Evolutionary conservation across 2,888 invertebrate genomes (phyloP), one percentile per base, ranked within the genome.

Genomic region (Margaritifera margaritifera): DNA sequence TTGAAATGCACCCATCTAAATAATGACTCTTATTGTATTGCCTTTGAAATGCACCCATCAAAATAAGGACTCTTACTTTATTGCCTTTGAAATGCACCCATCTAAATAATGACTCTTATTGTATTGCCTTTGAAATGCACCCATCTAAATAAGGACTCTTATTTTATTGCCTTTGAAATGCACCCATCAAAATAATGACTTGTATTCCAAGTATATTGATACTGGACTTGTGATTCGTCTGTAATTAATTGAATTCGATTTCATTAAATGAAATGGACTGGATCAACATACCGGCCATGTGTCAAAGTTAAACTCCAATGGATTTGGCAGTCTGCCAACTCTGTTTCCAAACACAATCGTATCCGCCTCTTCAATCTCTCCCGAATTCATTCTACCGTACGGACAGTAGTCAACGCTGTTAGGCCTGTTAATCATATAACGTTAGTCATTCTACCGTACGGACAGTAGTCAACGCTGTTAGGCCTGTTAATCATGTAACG

Each of bases 281-380:
- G 22, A 18, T 57, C 51, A 59, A 72, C 81, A 76, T 74, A 86
- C 86, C 60, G 82, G 83, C 81, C 81, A 82, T 6, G 59, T 69
- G 19, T 69, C 62, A 54, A 85, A 74, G 18, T 65, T 42, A 60
- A 84, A 81, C 6, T 71, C 57, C 61, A 84, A 69, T 0, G 84
- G 84, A 63, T 86, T 86, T 5, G 52, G 24, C 2, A 76, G 68
- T 0, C 79, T 78, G 0, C 82, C 82, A 11, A 82, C 75, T 6
- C 52, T 64, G 5, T 66, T 62, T 11, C 78, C 78, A 66, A 86
- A 86, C 1, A 55, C 72, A 18, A 84, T 81, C 8, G 71, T 64
- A 68, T 86, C 78, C 25, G 70, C 71, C 62, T 85, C 68, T 0
- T 59, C 52, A 8, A 82, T 78, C 42, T 74, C 72, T 0, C 76